Evolutionary conservation across 2,888 invertebrate species (phyloP).

Genomic region (Xanthorhoe designata): DNA sequence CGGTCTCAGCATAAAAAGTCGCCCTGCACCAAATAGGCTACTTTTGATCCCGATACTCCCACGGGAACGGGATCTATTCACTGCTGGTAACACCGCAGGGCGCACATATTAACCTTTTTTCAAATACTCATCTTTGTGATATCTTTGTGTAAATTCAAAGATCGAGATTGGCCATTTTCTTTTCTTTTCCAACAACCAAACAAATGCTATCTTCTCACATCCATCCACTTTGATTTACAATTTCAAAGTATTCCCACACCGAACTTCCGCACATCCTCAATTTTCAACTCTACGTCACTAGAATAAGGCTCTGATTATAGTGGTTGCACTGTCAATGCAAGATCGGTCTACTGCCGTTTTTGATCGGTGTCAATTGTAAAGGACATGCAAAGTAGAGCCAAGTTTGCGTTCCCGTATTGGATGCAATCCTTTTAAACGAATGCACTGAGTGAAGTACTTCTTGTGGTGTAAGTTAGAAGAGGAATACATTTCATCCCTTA

Average conservation of each 20-base stretch:
- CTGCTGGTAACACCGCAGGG: too few species aligned
- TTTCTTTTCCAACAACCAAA: not conserved
- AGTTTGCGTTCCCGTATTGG: constrained; percentile 62
- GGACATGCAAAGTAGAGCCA: constrained; percentile 68
- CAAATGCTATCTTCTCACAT: constrained; percentile 16
- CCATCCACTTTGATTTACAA: constrained; percentile 24
- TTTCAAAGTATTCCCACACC: constrained; percentile 27
- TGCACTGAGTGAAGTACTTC: constrained; percentile 17
- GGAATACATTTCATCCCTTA: not conserved
- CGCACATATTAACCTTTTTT: too few species aligned
- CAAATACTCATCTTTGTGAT: too few species aligned
- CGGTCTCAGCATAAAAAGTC: too few species aligned
- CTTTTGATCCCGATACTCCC: too few species aligned
- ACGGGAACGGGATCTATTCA: too few species aligned
- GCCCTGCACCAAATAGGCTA: too few species aligned
- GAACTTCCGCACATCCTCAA: constrained; percentile 8
- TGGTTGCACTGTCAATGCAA: constrained; percentile 29
- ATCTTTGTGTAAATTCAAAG: not conserved
- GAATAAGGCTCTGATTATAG: constrained; percentile 6
- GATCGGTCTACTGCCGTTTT: constrained; percentile 63
- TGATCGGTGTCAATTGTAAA: constrained; percentile 71
- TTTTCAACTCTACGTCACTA: constrained; percentile 15
- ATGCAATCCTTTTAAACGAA: constrained; percentile 40
- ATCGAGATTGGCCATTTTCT: not conserved
- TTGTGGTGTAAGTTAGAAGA: constrained; percentile 19